phyloP scores from a whole-genome alignment of 2,888 invertebrate genomes.

The Cataglyphis albicans region DNA sequence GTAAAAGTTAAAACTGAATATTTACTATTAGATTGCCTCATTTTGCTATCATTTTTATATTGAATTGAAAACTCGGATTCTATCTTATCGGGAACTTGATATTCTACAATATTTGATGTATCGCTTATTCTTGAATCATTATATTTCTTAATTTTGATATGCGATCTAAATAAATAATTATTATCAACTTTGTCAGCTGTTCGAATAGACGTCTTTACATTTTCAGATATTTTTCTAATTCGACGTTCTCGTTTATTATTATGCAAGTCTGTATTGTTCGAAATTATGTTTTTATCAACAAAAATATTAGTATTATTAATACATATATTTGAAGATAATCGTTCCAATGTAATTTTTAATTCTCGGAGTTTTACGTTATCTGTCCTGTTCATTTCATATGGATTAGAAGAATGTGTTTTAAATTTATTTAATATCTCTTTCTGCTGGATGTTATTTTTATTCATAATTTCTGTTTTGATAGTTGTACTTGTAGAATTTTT shows the following conservation, averaged over 20 bases:
- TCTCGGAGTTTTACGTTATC: background rate
- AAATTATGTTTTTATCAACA: background rate
- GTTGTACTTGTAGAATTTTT: background rate
- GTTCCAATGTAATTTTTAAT: conserved; percentile 9
- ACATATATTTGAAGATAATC: conserved; percentile 1
- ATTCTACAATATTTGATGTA: background rate
- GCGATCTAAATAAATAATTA: background rate
- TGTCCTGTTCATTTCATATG: background rate
- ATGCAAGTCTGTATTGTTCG: background rate
- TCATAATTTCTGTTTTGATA: background rate
- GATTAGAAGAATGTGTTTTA: background rate
- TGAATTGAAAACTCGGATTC: background rate
- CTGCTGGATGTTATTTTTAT: background rate
- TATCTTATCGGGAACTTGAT: background rate
- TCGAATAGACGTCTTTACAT: background rate
- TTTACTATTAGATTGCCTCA: background rate
- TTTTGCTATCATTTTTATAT: background rate
- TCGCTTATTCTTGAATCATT: background rate
- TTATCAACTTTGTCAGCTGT: background rate
- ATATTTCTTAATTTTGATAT: background rate
- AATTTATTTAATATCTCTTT: background rate
- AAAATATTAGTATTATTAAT: background rate
- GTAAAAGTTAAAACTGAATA: conserved; percentile 12
- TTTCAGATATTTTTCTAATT: background rate
- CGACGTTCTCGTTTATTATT: background rate